phyloP scores from a whole-genome alignment of 2,888 invertebrate genomes.

The Acrobeloides nanus region DNA sequence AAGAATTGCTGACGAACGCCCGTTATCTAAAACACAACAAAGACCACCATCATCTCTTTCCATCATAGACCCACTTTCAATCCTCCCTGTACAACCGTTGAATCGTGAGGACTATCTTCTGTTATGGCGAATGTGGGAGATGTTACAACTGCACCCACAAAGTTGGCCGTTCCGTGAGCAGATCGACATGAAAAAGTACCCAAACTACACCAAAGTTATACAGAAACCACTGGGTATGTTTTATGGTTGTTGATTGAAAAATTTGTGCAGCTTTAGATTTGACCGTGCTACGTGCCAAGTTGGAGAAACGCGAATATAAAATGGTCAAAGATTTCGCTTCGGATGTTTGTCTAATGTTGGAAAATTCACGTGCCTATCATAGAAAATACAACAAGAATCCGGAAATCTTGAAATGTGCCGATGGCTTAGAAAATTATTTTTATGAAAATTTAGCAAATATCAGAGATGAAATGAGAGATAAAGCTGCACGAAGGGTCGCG shows the following conservation, averaged over 20 bases:
- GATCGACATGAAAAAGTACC: slow-evolving; percentile 87
- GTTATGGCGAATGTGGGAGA: slow-evolving; percentile 24
- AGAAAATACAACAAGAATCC: too few relatives aligned
- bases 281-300: slow-evolving; percentile 24
- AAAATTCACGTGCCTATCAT: too few relatives aligned
- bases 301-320: slow-evolving; percentile 51
- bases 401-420: slow-evolving; percentile 53
- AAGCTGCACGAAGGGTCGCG: too few relatives aligned
- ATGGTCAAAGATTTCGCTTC: slow-evolving; percentile 73
- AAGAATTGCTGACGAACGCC: slow-evolving; percentile 6
- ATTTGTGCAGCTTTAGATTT: too few relatives aligned
- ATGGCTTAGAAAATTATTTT: neutral
- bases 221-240: slow-evolving; percentile 9
- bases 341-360: slow-evolving; percentile 93
- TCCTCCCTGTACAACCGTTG: too few relatives aligned
- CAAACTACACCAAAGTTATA: slow-evolving; percentile 54
- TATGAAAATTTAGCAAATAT: neutral
- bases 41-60: too few relatives aligned
- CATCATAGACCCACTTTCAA: too few relatives aligned
- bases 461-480: too few relatives aligned
- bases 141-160: slow-evolving; percentile 58
- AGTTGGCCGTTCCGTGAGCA: slow-evolving; percentile 97
- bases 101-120: too few relatives aligned
- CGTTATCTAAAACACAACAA: too few relatives aligned
- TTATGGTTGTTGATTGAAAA: too few relatives aligned